Evolutionary conservation across 2,797 vertebrate species (phyloP), one percentile per base, ranked within the genome.

Genomic region (Micropoecilia bifurca): DNA sequence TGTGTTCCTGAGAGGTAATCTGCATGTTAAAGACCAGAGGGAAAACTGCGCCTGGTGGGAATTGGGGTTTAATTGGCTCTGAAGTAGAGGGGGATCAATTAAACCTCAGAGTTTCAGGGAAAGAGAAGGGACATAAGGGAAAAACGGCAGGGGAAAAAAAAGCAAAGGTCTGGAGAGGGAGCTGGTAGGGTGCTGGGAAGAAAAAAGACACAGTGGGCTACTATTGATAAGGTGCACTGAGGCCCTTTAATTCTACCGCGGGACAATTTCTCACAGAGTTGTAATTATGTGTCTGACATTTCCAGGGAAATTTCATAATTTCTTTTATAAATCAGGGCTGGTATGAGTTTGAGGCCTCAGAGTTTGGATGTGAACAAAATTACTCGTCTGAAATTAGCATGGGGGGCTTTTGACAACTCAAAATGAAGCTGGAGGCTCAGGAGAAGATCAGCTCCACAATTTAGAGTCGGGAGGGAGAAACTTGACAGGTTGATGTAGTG

Each of bases 61-160:
- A 84, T 89, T 89, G 77, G 82, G 88, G 91, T 92, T 93, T 93
- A 94, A 95, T 92, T 90, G 89, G 88, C 87, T 89, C 83, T 91
- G 87, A 91, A 93, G 83, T 75, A 80, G 83, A 88, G 83, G 82
- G 83, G 87, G 87, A 91, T 93, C 92, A 93, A 93, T 94, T 89
- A 92, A 75, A 80, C 75, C 83, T 74, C 50, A 16, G 84, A 83
- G 59, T 80, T 22, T 30, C 36, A 39, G 68, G 39, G 53, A 80
- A 82, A 75, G 71, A 83, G 79, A 83, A 41, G 80, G 43, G 75
- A 74, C 55, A 71, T 74, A 61, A 80, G 73, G 82, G 75, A 81
- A 89, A 87, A 90, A 79, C 61, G 74, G n/a, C 30, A 78, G 28
- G 28, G 28, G 1, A 80, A 80, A 73, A 22, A 82, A 80, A 80